Base-by-base conservation (phyloP, 2,888 invertebrate species). In the Drosophila ochracea region DNA sequence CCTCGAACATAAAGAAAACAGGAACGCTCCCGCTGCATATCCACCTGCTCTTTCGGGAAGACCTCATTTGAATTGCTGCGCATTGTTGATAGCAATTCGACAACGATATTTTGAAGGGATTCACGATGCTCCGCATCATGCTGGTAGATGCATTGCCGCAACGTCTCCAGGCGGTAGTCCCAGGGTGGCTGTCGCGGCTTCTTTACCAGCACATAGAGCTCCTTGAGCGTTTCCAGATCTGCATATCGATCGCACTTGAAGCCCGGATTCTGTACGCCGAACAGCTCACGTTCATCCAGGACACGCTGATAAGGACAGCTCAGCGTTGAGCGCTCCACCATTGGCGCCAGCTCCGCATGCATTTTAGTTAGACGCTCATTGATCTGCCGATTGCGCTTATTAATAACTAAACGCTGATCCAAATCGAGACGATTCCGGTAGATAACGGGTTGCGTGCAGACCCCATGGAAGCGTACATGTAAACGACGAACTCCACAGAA, bases 1-100 rank as follows among this genome's bases (percentile, higher is more conserved):
- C 91, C 91, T 0, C 83, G 80, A n/a, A 91, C 90, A 71, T 84
- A 91, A 1, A 92, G 61, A 5, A 81, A 78, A 11, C 91, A 69
- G 1, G 82, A 49, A 0, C 81, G 88, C 16, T 85, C 64, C 50
- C 73, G 83, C 47, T 90, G 82, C 5, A 66, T 39, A 49, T 72
- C 78, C 0, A 73, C 49, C 1, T 73, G 64, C 4, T 71, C 16
- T 16, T 69, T 76, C 4, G 31, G 16, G 7, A 82, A 78, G 1
- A 71, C 28, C 3, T 84, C 81, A 7, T 55, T 19, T 0, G 63
- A n/a, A 25, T 63, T 66, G 47, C 80, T 78, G 10, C 77, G 64
- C 80, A 87, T 76, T 1, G 80, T 73, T 4, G 67, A 58, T 0
- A 87, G 49, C 6, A 90, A n/a, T 0, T 63, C 68, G 6, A 59